Conservation (phyloP, 2,113 vertebrate genomes). For the Syrmaticus mikado region DNA sequence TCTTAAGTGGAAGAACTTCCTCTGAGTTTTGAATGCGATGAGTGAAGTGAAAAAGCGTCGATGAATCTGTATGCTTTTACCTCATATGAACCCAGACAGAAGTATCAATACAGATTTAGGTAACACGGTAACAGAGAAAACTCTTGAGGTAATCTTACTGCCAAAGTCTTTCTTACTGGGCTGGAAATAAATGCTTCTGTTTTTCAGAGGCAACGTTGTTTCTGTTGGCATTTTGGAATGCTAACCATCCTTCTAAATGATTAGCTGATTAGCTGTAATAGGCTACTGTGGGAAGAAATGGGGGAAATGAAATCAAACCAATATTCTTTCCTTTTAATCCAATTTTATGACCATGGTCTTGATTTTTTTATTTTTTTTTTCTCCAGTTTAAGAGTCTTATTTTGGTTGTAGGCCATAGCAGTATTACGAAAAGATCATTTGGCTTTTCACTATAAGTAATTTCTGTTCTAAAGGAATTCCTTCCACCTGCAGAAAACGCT, state of each 20-base stretch:
- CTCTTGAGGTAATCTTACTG: background rate
- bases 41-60: background rate
- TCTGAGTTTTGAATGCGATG: background rate
- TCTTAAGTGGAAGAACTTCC: background rate
- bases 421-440: constrained; percentile 1
- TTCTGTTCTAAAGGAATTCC: constrained; percentile 29
- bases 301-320: background rate
- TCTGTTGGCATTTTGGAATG: background rate
- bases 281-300: background rate
- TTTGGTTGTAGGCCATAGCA: background rate
- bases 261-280: background rate
- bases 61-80: background rate
- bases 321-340: background rate
- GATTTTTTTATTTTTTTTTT: constrained; percentile 37
- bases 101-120: background rate
- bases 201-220: background rate
- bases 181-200: background rate
- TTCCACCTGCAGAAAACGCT: background rate
- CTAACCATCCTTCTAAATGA: background rate
- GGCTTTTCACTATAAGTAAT: constrained; percentile 16
- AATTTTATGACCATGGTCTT: constrained; percentile 18
- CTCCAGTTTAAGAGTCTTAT: constrained; percentile 7
- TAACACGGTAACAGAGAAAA: background rate
- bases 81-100: background rate
- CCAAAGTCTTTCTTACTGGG: background rate